Evolutionary conservation across 2,797 vertebrate genomes (phyloP).

Genomic region (Chaunax sp.): DNA sequence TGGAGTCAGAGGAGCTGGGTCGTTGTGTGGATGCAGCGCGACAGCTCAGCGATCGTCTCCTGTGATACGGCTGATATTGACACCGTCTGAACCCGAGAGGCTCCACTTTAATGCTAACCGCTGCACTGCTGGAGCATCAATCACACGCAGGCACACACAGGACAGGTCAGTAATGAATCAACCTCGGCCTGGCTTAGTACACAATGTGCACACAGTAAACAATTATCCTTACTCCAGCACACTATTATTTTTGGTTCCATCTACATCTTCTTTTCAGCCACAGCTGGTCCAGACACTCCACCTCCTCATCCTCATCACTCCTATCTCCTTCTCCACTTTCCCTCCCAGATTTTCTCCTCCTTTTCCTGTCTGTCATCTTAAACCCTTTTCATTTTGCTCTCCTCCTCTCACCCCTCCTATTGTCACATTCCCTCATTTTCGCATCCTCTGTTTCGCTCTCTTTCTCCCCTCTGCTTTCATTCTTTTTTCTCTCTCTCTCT

Average conservation of each 20-base stretch:
- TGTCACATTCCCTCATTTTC: slow-evolving; percentile 3
- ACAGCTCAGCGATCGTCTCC: slow-evolving; percentile 23
- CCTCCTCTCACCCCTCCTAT: background rate
- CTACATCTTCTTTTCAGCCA: too few species aligned
- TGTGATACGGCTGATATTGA: slow-evolving; percentile 53
- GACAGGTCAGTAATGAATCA: background rate
- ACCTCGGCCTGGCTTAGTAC: slow-evolving; percentile 2
- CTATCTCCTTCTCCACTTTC: background rate
- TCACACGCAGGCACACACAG: slow-evolving; percentile 33
- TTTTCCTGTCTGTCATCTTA: background rate
- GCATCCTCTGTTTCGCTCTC: background rate
- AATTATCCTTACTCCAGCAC: too few species aligned
- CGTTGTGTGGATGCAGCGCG: slow-evolving; percentile 26
- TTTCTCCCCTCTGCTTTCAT: background rate
- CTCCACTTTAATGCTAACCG: slow-evolving; percentile 59
- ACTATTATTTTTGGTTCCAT: too few species aligned
- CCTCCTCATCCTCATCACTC: too few species aligned
- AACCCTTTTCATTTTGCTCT: background rate
- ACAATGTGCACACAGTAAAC: background rate
- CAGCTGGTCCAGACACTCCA: too few species aligned
- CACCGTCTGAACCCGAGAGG: slow-evolving; percentile 46
- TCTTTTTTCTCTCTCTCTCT: background rate
- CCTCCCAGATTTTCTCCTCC: background rate
- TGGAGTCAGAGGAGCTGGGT: background rate
- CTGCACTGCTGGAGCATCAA: slow-evolving; percentile 62